Conservation (phyloP, 2,113 vertebrate species). For the Thunnus maccoyii region DNA sequence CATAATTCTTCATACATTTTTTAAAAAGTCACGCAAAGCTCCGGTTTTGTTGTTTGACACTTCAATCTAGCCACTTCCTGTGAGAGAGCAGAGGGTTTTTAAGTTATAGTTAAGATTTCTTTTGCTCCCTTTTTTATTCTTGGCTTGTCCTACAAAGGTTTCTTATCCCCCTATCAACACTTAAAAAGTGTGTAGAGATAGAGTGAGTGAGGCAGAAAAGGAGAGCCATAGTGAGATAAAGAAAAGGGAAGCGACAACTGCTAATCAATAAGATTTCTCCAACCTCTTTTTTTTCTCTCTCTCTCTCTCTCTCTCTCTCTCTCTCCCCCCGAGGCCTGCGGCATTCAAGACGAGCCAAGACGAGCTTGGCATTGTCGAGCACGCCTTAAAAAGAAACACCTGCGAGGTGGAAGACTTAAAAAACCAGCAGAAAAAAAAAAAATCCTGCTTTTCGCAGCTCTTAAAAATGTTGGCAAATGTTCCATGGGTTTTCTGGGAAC, state of each 20-base stretch:
- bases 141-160: constrained; percentile 68
- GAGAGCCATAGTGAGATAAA: constrained; percentile 69
- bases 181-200: constrained; percentile 61
- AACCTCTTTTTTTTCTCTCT: constrained; percentile 57
- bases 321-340: constrained; percentile 62
- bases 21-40: constrained; percentile 2
- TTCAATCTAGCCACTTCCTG: constrained; percentile 40
- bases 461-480: constrained; percentile 86
- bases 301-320: not conserved
- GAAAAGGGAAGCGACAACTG: constrained; percentile 79
- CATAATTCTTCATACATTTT: not conserved
- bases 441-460: constrained; percentile 84
- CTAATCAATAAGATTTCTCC: constrained; percentile 84
- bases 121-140: constrained; percentile 36
- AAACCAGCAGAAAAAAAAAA: constrained; percentile 71
- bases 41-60: constrained; percentile 43
- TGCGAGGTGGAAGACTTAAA: constrained; percentile 84
- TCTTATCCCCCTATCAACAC: constrained; percentile 56
- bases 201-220: constrained; percentile 58
- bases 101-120: constrained; percentile 51
- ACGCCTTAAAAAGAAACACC: constrained; percentile 86
- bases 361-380: constrained; percentile 84
- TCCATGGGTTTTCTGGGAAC: constrained; percentile 82
- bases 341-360: constrained; percentile 85
- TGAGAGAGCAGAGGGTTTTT: constrained; percentile 46